Conservation (phyloP, 2,888 invertebrate species). For the Hoplodrina ambigua region DNA sequence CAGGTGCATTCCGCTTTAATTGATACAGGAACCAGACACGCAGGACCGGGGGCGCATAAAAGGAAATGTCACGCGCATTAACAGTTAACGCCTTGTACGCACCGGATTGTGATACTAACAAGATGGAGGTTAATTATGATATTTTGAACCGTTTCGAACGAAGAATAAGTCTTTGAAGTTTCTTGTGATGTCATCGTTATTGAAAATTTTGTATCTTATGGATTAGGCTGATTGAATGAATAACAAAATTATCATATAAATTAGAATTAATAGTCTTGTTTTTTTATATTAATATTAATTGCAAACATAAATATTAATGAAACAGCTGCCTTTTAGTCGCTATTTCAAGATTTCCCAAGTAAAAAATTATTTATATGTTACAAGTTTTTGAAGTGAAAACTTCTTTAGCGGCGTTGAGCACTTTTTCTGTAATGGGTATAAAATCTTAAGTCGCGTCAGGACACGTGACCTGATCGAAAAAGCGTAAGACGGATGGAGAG, state of each 20-base stretch:
- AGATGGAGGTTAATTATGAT: constrained; percentile 25
- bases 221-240: constrained; percentile 19
- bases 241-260: constrained; percentile 30
- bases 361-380: too few relatives aligned
- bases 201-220: background rate
- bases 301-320: too few relatives aligned
- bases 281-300: background rate
- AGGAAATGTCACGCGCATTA: constrained; percentile 58
- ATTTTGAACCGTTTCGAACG: constrained; percentile 8
- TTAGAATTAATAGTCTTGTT: background rate
- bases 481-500: too few relatives aligned
- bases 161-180: background rate
- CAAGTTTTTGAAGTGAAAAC: too few relatives aligned
- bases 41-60: constrained; percentile 48
- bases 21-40: constrained; percentile 58
- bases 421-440: too few relatives aligned
- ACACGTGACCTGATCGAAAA: too few relatives aligned
- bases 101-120: constrained; percentile 33
- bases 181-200: background rate
- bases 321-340: too few relatives aligned
- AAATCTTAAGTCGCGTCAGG: too few relatives aligned
- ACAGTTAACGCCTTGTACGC: constrained; percentile 38
- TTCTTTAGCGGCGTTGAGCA: too few relatives aligned
- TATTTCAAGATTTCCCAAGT: too few relatives aligned
- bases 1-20: constrained; percentile 58